Conservation (phyloP, 2,113 vertebrate species). For the Myxocyprinus asiaticus region DNA sequence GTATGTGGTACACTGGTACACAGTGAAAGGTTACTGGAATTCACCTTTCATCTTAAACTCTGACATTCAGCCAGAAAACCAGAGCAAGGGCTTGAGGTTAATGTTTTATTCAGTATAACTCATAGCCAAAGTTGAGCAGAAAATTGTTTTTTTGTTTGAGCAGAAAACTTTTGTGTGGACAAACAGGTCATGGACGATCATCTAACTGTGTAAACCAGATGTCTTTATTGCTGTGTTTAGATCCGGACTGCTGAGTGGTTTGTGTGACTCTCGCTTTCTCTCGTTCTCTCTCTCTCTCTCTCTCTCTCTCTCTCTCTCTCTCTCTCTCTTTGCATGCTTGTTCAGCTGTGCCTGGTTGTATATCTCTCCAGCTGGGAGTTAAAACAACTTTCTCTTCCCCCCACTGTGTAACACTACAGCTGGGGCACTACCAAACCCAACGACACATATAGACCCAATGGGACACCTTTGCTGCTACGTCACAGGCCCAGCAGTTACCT, state of each 20-base stretch:
- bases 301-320: neutral
- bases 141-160: no score
- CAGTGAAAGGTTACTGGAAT: constrained; percentile 64
- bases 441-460: constrained; percentile 6
- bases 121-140: constrained; percentile 12
- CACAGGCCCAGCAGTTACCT: constrained; percentile 2
- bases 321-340: constrained; percentile 58
- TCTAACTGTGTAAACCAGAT: constrained; percentile 28
- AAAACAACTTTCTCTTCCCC: constrained; percentile 38
- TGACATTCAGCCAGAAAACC: neutral
- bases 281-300: no score
- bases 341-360: constrained; percentile 65
- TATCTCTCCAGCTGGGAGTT: constrained; percentile 49
- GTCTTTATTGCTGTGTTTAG: constrained; percentile 22
- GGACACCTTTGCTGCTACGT: constrained; percentile 29
- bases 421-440: constrained; percentile 30
- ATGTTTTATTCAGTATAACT: neutral
- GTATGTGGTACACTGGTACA: neutral
- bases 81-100: neutral
- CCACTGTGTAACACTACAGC: constrained; percentile 33
- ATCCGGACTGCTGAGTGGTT: constrained; percentile 1
- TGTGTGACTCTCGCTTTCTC: no score
- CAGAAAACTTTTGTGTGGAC: constrained; percentile 36
- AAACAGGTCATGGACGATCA: constrained; percentile 17
- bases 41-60: no score